These are phyloP conservation scores for Poeciliopsis presidionis DNA, from an alignment of 2,797 vertebrate species.

Conservation along the genomic window DNA sequence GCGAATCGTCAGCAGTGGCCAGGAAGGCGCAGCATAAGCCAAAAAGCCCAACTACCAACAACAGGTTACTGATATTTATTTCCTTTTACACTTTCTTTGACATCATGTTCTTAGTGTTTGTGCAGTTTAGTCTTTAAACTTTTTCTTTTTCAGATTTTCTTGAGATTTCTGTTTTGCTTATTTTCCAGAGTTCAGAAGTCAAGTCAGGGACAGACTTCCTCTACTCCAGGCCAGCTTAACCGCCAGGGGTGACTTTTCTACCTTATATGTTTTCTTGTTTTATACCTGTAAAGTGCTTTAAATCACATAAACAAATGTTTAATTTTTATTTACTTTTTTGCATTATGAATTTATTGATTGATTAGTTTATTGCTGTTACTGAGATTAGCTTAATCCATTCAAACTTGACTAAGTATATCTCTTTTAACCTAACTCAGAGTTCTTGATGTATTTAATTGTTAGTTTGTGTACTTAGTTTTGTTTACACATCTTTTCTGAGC, in stretches of 20 bases:
- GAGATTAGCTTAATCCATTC: background rate
- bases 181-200: slow-evolving; percentile 85
- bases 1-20: slow-evolving; percentile 77
- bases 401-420: background rate
- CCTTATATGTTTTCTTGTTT: background rate
- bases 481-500: background rate
- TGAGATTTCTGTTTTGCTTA: background rate
- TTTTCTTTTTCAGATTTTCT: background rate
- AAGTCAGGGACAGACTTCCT: slow-evolving; percentile 90
- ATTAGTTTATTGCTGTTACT: background rate
- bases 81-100: background rate
- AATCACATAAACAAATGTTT: background rate
- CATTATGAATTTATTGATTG: background rate
- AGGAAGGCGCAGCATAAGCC: slow-evolving; percentile 79
- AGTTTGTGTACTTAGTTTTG: background rate
- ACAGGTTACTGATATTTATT: slow-evolving; percentile 62
- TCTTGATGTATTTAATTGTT: background rate
- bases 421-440: background rate
- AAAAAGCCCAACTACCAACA: slow-evolving; percentile 79
- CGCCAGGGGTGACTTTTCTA: slow-evolving; percentile 85
- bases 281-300: background rate
- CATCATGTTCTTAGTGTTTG: background rate
- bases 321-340: background rate
- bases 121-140: background rate
- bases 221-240: slow-evolving; percentile 82